A percentile compares a stretch with the other conserved stretches of the same genome.
Evolutionary conservation across 2,888 invertebrate species (phyloP).

Genomic region (Noctua janthina): DNA sequence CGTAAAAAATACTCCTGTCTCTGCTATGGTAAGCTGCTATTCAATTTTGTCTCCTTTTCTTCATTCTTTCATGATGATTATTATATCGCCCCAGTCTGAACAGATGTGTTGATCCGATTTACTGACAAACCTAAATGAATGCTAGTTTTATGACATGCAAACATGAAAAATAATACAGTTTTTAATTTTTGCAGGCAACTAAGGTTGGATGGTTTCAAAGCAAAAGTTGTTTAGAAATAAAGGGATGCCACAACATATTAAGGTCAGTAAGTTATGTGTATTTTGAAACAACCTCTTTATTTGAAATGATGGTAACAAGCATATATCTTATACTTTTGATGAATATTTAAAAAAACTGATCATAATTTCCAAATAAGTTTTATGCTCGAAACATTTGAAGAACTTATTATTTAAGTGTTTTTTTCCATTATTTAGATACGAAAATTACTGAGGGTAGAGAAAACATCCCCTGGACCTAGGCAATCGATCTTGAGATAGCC

Average conservation of each 20-base stretch:
- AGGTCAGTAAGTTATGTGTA: conserved; percentile 26
- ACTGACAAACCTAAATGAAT: conserved; percentile 60
- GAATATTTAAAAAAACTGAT: conserved; percentile 68
- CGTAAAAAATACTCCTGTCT: background rate
- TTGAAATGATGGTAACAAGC: conserved; percentile 77
- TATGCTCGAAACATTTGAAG: background rate
- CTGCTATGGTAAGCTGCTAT: conserved; percentile 1
- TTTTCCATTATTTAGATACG: background rate
- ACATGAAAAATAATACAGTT: background rate
- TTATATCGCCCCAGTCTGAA: conserved; percentile 83
- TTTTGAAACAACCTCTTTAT: conserved; percentile 22
- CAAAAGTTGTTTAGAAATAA: background rate
- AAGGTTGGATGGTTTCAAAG: background rate
- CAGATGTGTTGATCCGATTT: conserved; percentile 76
- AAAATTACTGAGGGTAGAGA: background rate
- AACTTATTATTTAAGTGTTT: background rate
- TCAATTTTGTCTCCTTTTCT: background rate
- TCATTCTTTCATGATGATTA: conserved; percentile 68
- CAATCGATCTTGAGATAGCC: background rate
- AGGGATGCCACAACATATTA: background rate
- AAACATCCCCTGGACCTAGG: background rate
- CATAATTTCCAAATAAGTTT: background rate
- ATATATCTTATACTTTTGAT: conserved; percentile 78
- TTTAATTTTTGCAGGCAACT: conserved; percentile 10
- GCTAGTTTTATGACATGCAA: background rate